Percentiles rank a stretch among this genome's conserved stretches.
Evolutionary conservation across 2,113 vertebrate genomes (phyloP).

Genomic region (Heloderma charlesbogerti): DNA sequence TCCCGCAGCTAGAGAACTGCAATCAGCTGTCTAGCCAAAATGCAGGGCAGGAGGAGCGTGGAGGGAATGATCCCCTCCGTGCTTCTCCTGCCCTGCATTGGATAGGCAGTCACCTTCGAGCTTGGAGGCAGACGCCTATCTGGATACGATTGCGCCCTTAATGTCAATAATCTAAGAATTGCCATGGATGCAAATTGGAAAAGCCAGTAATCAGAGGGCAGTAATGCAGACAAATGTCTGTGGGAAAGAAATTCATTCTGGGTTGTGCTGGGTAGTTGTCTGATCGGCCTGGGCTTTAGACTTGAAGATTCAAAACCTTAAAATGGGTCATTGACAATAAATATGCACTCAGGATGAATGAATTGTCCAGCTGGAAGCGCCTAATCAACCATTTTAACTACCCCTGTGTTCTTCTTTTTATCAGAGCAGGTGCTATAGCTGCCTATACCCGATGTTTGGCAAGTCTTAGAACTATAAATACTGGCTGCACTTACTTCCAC

Average conservation of each 20-base stretch:
- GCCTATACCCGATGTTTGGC: not conserved
- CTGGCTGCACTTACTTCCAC: not conserved
- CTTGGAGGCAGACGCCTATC: too few relatives aligned
- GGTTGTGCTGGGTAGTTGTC: not conserved
- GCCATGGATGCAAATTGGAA: not conserved
- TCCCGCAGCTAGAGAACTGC: too few relatives aligned
- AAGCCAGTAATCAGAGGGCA: not conserved
- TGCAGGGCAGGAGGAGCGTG: too few relatives aligned
- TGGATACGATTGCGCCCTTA: too few relatives aligned
- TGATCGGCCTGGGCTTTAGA: not conserved
- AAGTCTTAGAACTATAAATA: not conserved
- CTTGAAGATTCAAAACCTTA: not conserved
- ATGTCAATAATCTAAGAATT: conserved; percentile 7
- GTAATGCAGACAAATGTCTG: not conserved
- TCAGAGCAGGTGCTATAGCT: conserved; percentile 10
- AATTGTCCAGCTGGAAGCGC: not conserved
- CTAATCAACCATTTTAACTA: conserved; percentile 41
- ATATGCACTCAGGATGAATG: not conserved
- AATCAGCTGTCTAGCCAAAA: too few relatives aligned
- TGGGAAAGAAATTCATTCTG: not conserved
- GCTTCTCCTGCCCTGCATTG: too few relatives aligned
- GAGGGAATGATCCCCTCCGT: too few relatives aligned
- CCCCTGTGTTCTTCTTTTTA: conserved; percentile 5
- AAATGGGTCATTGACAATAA: not conserved
- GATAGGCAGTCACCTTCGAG: too few relatives aligned